phyloP scores from a whole-genome alignment of 2,888 invertebrate species.

The Ecdyonurus torrentis region DNA sequence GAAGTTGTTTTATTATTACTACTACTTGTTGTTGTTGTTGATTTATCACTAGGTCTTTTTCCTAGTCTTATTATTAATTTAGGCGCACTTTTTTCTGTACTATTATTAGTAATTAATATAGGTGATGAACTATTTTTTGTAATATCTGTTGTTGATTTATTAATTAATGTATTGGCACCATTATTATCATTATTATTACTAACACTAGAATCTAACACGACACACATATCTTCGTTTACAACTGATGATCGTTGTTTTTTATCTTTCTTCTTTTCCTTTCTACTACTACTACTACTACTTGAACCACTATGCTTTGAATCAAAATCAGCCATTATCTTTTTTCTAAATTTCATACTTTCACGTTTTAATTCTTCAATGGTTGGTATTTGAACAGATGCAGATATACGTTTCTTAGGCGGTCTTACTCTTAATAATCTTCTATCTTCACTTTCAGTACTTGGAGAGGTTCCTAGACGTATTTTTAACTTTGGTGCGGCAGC shows the following conservation, averaged over 20 bases:
- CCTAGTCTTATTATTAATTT: slow-evolving; percentile 64
- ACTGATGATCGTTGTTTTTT: slow-evolving; percentile 34
- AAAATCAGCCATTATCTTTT: slow-evolving; percentile 70
- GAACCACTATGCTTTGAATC: no score
- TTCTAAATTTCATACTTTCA: slow-evolving; percentile 74
- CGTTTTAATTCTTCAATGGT: slow-evolving; percentile 65
- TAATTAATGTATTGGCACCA: not conserved
- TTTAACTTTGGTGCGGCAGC: slow-evolving; percentile 7
- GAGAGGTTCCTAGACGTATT: slow-evolving; percentile 8
- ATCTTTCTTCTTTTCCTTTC: slow-evolving; percentile 30
- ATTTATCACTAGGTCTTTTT: slow-evolving; percentile 27
- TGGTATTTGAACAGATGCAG: slow-evolving; percentile 35
- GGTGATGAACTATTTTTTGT: slow-evolving; percentile 4
- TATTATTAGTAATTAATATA: slow-evolving; percentile 5
- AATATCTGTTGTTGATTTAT: slow-evolving; percentile 6
- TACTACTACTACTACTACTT: no score
- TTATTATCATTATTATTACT: not conserved
- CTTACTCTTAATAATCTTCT: slow-evolving; percentile 28
- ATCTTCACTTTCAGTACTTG: slow-evolving; percentile 24
- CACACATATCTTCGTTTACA: not conserved
- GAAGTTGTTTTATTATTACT: not conserved
- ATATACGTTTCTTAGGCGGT: slow-evolving; percentile 67
- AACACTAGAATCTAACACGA: not conserved
- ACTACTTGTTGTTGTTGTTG: no score
- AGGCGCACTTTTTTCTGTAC: slow-evolving; percentile 32